Evolutionary conservation across 1,140 invertebrate species (phyloP).

Genomic region (Pogonognathellus flavescens): DNA sequence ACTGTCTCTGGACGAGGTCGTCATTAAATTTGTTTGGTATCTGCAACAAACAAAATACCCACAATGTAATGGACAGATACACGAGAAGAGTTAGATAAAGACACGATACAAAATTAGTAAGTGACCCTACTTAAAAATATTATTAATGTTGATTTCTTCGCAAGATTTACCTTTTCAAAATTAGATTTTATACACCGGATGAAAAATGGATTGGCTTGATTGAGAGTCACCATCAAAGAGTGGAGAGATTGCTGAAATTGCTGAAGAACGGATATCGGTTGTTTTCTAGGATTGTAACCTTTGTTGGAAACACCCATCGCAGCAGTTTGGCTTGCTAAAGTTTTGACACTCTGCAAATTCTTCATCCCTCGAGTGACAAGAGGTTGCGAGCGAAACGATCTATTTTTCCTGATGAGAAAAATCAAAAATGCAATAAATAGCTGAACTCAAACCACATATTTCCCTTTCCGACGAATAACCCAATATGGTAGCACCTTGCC

Average conservation of each 20-base stretch:
- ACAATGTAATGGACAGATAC: too few species aligned
- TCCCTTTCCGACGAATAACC: neutral
- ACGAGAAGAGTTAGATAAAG: too few species aligned
- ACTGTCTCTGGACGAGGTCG: conserved; percentile 90
- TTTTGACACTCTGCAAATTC: conserved; percentile 91
- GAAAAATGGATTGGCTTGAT: conserved; percentile 96
- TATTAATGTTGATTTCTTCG: neutral
- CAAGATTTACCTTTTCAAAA: conserved; percentile 80
- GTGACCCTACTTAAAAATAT: neutral
- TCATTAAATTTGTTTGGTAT: conserved; percentile 93
- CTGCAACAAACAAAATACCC: too few species aligned
- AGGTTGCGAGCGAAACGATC: conserved; percentile 86
- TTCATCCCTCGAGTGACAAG: conserved; percentile 84
- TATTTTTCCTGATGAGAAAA: conserved; percentile 83
- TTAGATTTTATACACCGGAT: conserved; percentile 98
- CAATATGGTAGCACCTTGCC: neutral
- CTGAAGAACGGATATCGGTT: conserved; percentile 90
- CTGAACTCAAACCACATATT: neutral
- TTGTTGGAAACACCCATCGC: conserved; percentile 71
- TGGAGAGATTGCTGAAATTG: conserved; percentile 95
- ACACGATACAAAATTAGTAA: too few species aligned
- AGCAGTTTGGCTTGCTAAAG: conserved; percentile 74
- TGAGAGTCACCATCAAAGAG: conserved; percentile 92
- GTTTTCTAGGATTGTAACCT: conserved; percentile 82
- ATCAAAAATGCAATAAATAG: conserved; percentile 3